Conservation (phyloP, 37 sponge, comb jelly and placozoan genomes). For the Diacarnus erythraeanus region DNA sequence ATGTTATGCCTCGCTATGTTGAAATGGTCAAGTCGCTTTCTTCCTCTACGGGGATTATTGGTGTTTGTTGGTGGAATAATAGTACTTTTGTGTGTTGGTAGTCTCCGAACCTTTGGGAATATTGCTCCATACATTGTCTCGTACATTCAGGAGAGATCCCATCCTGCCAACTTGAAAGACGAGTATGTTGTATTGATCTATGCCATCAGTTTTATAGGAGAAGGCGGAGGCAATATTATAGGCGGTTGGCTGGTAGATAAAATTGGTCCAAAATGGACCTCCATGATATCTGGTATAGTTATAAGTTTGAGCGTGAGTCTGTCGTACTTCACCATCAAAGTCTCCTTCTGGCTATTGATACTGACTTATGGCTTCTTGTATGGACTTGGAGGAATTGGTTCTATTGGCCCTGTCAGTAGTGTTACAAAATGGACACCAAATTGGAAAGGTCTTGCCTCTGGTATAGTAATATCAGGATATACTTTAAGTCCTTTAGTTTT, state of each 20-base stretch:
- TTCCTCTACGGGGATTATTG: conserved; percentile 5
- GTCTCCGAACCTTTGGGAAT: conserved; percentile 73
- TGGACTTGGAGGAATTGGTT: conserved; percentile 83
- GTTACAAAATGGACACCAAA: conserved; percentile 83
- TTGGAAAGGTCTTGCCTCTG: conserved; percentile 76
- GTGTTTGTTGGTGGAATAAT: conserved; percentile 65
- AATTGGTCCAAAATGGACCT: conserved; percentile 68
- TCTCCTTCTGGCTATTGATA: conserved; percentile 61
- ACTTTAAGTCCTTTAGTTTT: conserved; percentile 73
- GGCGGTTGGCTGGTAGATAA: conserved; percentile 72
- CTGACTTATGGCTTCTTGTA: conserved; percentile 82
- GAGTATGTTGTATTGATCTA: conserved; percentile 45
- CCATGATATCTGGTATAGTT: conserved; percentile 56
- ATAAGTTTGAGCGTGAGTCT: conserved; percentile 49
- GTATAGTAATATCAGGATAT: conserved; percentile 83
- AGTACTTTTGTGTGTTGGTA: conserved; percentile 79
- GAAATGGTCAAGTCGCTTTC: conserved; percentile 17
- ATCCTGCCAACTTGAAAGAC: conserved; percentile 16
- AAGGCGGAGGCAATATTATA: conserved; percentile 58
- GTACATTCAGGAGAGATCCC: conserved; percentile 59
- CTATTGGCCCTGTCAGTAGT: conserved; percentile 61
- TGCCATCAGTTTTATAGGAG: conserved; percentile 48
- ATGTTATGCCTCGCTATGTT: too few species aligned
- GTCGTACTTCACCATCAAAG: conserved; percentile 39
- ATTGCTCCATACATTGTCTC: conserved; percentile 82